Evolutionary conservation across 2,888 invertebrate genomes (phyloP).

Genomic region (Harmothoe impar): DNA sequence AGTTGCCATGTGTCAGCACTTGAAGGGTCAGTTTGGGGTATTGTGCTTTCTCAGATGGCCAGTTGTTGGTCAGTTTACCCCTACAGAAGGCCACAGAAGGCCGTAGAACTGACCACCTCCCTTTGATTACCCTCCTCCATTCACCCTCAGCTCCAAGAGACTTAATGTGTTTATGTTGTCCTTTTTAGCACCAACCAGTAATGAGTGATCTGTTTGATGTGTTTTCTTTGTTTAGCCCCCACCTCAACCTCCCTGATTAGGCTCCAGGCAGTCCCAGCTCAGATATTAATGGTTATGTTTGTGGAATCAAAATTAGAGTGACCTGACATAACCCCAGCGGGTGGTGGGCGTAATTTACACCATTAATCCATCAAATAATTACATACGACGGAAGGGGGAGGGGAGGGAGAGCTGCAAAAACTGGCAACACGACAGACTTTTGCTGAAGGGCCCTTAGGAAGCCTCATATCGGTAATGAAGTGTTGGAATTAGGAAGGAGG

Average conservation of each 20-base stretch:
- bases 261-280: background rate
- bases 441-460: too few species aligned
- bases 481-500: too few species aligned
- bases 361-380: conserved; percentile 4
- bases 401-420: background rate
- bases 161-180: background rate
- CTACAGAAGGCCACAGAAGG: background rate
- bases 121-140: background rate
- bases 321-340: conserved; percentile 12
- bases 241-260: background rate
- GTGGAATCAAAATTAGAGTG: background rate
- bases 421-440: too few species aligned
- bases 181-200: background rate
- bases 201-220: conserved; percentile 15
- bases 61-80: conserved; percentile 6
- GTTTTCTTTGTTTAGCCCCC: background rate
- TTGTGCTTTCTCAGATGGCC: background rate
- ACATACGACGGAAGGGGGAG: background rate
- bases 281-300: conserved; percentile 2
- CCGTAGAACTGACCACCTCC: background rate
- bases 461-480: too few species aligned
- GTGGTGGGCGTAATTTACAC: background rate
- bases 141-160: background rate
- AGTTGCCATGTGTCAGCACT: background rate
- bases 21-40: background rate